Conservation (phyloP, 2,113 vertebrate genomes). For the Riparia riparia region DNA sequence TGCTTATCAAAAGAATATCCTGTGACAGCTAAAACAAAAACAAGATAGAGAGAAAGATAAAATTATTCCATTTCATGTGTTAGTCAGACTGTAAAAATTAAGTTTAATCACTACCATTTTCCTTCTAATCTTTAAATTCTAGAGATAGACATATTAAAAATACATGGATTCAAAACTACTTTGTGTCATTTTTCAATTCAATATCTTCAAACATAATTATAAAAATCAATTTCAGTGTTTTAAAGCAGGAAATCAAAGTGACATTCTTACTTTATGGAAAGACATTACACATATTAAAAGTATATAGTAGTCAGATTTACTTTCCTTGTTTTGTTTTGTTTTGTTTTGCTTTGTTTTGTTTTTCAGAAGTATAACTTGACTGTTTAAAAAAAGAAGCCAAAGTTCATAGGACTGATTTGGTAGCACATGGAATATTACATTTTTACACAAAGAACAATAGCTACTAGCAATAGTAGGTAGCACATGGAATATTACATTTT, state of each 20-base stretch:
- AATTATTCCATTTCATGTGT: background rate
- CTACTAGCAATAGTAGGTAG: background rate
- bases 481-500: background rate
- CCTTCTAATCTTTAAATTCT: background rate
- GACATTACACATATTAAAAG: background rate
- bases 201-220: background rate
- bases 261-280: background rate
- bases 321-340: background rate
- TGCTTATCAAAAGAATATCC: background rate
- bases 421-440: background rate
- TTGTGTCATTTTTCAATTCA: background rate
- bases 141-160: background rate
- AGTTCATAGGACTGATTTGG: background rate
- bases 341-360: background rate
- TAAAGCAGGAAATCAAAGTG: background rate
- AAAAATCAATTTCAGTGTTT: background rate
- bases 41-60: background rate
- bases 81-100: background rate
- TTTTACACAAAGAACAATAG: background rate
- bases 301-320: background rate
- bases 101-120: background rate
- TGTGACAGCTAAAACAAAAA: background rate
- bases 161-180: background rate
- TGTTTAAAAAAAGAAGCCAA: background rate
- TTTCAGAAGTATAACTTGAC: background rate